These are phyloP conservation scores for Gymnogyps californianus DNA, from an alignment of 2,113 vertebrate species.

Conservation along the genomic window DNA sequence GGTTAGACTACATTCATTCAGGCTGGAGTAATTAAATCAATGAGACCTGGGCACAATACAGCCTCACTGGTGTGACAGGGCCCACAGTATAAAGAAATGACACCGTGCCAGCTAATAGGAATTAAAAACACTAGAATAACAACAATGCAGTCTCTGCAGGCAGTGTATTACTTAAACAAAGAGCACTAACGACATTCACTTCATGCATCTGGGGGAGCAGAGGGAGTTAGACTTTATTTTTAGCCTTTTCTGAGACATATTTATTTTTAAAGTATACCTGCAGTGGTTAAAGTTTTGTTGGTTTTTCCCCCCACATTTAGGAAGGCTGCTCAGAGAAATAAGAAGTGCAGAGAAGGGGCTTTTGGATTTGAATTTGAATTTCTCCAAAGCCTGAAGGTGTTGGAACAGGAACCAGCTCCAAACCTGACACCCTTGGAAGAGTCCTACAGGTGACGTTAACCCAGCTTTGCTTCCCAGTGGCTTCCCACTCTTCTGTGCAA, in stretches of 20 bases:
- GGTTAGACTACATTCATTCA: constrained; percentile 78
- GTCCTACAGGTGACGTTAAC: not conserved
- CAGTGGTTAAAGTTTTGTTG: not conserved
- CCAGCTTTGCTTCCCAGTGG: not conserved
- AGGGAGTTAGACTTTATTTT: not conserved
- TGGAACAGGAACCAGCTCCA: not conserved
- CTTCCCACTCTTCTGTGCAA: not conserved
- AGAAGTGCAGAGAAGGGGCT: not conserved
- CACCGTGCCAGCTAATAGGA: constrained; percentile 53
- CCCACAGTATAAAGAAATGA: constrained; percentile 70
- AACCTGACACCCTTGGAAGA: not conserved
- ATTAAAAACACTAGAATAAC: constrained; percentile 68
- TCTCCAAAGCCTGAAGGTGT: not conserved
- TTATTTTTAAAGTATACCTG: not conserved
- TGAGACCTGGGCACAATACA: constrained; percentile 75
- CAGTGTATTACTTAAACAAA: constrained; percentile 61
- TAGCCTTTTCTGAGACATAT: not conserved
- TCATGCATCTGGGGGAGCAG: not conserved
- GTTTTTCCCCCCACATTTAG: not conserved
- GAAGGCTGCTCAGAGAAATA: not conserved
- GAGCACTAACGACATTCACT: constrained; percentile 30
- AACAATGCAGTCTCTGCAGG: constrained; percentile 39
- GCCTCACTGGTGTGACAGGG: constrained; percentile 75
- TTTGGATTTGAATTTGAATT: not conserved
- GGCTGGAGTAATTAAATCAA: constrained; percentile 86